A percentile compares a stretch with the other conserved stretches of the same genome.
These are phyloP conservation scores for Gallirallus australis DNA, from an alignment of 2,797 vertebrate genomes.

Conservation along the genomic window DNA sequence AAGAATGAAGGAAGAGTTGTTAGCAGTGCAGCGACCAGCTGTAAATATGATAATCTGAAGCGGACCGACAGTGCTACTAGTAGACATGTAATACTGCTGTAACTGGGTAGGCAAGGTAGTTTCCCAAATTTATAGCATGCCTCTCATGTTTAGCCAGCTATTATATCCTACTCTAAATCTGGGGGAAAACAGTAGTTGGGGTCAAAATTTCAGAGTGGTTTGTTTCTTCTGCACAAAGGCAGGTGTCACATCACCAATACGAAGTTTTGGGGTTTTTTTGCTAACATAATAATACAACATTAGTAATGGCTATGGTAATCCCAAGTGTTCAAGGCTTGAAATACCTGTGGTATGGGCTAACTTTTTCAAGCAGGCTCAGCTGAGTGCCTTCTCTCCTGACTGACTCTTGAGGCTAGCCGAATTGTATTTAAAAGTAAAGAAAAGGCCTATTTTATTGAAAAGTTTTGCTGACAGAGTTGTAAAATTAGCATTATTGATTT, in stretches of 20 bases:
- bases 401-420: not conserved
- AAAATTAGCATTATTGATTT: not conserved
- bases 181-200: not conserved
- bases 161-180: not conserved
- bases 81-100: not conserved
- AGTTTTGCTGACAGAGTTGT: not conserved
- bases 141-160: not conserved
- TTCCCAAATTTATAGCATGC: not conserved
- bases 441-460: not conserved
- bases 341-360: not conserved
- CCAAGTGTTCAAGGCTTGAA: not conserved
- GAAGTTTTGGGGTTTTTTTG: not conserved
- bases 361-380: not conserved
- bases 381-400: not conserved
- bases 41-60: not conserved
- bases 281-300: not conserved
- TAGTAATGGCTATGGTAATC: not conserved
- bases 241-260: not conserved
- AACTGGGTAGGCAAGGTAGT: accelerated
- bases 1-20: not conserved
- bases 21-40: not conserved
- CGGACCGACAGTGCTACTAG: not conserved
- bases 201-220: not conserved
- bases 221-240: not conserved
- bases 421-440: not conserved